Conservation (phyloP, 53 echinoderm and acorn worm species). For the Holothuria scabra region DNA sequence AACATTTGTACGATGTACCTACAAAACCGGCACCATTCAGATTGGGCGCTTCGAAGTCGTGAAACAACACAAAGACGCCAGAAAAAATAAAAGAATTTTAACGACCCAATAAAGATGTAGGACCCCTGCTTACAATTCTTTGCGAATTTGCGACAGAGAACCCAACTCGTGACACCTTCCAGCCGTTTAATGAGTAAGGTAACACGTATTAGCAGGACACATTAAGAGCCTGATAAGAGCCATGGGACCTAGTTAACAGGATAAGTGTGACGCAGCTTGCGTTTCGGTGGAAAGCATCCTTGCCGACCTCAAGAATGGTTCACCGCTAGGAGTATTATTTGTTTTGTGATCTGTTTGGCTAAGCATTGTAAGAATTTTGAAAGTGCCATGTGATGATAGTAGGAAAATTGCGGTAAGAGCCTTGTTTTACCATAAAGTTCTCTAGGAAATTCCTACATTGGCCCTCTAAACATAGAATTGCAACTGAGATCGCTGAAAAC, state of each 20-base stretch:
- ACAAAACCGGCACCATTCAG: background rate
- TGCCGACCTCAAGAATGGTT: background rate
- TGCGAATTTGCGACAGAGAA: background rate
- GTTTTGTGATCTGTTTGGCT: no score
- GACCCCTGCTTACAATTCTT: background rate
- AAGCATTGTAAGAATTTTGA: no score
- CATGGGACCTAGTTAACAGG: conserved; percentile 20
- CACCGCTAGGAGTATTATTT: no score
- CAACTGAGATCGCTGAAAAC: no score
- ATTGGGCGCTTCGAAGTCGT: background rate
- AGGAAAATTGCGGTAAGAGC: no score
- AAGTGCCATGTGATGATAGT: no score
- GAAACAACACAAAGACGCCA: background rate
- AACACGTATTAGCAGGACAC: conserved; percentile 19
- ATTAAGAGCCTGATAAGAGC: conserved; percentile 10
- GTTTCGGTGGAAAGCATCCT: background rate
- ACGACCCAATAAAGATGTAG: conserved; percentile 20
- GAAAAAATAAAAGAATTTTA: conserved; percentile 19
- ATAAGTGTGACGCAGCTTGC: conserved; percentile 33
- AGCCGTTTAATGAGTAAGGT: conserved; percentile 1
- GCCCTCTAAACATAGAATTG: no score
- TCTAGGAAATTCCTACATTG: no score
- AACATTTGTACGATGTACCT: background rate
- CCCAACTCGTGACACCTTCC: conserved; percentile 10
- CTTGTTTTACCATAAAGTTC: no score